Evolutionary conservation across 1,140 invertebrate species (phyloP).

Genomic region (Drosophila littoralis): DNA sequence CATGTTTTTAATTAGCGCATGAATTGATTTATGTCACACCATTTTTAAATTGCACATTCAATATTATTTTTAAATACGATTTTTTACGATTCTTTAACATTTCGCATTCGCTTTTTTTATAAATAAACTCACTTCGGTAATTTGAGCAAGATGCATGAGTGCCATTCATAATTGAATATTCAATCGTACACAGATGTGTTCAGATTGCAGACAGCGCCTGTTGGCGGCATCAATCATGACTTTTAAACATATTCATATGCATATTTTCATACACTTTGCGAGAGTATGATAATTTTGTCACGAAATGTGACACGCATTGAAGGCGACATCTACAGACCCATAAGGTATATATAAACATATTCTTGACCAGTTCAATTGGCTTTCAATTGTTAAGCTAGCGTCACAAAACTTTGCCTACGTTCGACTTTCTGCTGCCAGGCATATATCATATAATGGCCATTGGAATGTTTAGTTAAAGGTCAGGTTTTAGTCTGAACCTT

Average conservation of each 20-base stretch:
- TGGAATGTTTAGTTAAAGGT: no score
- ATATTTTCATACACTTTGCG: background rate
- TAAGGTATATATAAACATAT: no score
- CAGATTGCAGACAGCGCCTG: constrained; percentile 7
- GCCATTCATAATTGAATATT: constrained; percentile 25
- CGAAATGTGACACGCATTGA: no score
- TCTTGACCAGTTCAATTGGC: no score
- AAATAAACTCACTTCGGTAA: constrained; percentile 40
- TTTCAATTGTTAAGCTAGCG: no score
- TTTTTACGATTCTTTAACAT: constrained; percentile 29
- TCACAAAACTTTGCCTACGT: no score
- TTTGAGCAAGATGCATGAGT: constrained; percentile 42
- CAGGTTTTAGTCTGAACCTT: no score
- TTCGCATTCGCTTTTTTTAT: constrained; percentile 9
- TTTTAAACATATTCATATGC: constrained; percentile 11
- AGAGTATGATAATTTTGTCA: no score
- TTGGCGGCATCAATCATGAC: constrained; percentile 29
- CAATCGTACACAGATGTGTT: constrained; percentile 4
- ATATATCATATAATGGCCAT: no score
- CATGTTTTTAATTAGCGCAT: constrained; percentile 71
- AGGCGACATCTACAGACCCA: no score
- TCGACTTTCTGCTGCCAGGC: no score
- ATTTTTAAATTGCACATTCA: constrained; percentile 56
- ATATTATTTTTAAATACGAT: constrained; percentile 61
- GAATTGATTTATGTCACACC: constrained; percentile 70